Evolutionary conservation across 2,888 invertebrate genomes (phyloP), one percentile per base, ranked within the genome.

Genomic region (Amphipyra berbera): DNA sequence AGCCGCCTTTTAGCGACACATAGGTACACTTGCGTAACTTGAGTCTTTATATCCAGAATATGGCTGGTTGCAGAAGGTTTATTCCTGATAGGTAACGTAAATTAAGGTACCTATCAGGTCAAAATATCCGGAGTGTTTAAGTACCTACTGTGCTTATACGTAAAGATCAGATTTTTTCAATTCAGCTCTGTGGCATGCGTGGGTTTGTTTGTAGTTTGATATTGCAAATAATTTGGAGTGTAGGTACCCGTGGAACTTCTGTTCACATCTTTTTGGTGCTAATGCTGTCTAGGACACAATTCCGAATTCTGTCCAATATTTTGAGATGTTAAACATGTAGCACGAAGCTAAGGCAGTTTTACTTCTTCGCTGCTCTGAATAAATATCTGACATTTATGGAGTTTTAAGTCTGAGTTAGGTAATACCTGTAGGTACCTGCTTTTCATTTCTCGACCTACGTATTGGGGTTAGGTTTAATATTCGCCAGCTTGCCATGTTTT

Each of bases 21-120:
- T 48, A n/a, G n/a, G n/a, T n/a, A 48, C 10, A 45, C n/a, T 80
- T 81, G 68, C 73, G 70, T 73, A 79, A 80, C 67, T 54, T 57
- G 45, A n/a, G 48, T 40, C 12, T 40, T 40, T 37, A 47, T 5
- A 10, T 40, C 15, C 44, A 30, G n/a, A 57, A 21, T 37, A 13
- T 46, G 38, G 2, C n/a, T 7, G 10, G 6, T 7, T 42, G 14
- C 53, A 68, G 71, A 68, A 68, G 65, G 12, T n/a, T 10, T 8
- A 35, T 35, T 35, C 35, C 35, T 9, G 35, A 35, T n/a, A n/a
- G n/a, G 21, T 37, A 37, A 37, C 37, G 3, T 8, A 3, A 37
- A 37, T 1, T 37, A 37, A 37, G 37, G 10, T 37, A 37, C 10
- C n/a, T n/a, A n/a, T 37, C 37, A 37, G 0, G 10, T 10, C 37